Evolutionary conservation across 2,888 invertebrate genomes (phyloP).

Genomic region (Deladenus siricidicola): DNA sequence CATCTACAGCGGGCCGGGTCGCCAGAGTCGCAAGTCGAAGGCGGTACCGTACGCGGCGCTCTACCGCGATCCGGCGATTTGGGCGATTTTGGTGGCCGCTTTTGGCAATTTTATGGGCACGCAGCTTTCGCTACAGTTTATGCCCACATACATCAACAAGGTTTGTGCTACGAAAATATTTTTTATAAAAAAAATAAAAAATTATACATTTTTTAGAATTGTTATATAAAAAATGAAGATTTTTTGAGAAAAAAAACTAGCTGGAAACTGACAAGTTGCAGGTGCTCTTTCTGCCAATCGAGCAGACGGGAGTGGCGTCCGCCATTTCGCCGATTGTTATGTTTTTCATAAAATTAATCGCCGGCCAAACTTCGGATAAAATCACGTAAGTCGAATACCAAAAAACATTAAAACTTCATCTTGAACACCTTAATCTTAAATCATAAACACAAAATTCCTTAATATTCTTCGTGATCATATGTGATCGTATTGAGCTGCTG

Average conservation of each 20-base stretch:
- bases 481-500: no score
- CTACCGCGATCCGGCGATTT: conserved; percentile 42
- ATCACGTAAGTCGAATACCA: conserved; percentile 22
- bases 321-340: conserved; percentile 49
- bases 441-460: no score
- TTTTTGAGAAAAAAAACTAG: no score
- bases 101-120: conserved; percentile 51
- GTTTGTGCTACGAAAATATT: conserved; percentile 3
- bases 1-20: conserved; percentile 31
- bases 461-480: no score
- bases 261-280: no score
- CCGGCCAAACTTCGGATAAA: conserved; percentile 46
- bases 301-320: conserved; percentile 50
- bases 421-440: no score
- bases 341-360: conserved; percentile 48
- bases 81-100: conserved; percentile 50
- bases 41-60: conserved; percentile 44
- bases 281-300: conserved; percentile 44
- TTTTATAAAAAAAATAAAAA: background rate
- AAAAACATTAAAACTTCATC: background rate
- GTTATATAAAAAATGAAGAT: background rate
- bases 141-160: conserved; percentile 37
- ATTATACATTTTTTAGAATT: background rate
- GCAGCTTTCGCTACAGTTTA: conserved; percentile 38
- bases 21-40: conserved; percentile 25